Conservation (phyloP, 1,140 invertebrate species). For the Trichoplusia ni region DNA sequence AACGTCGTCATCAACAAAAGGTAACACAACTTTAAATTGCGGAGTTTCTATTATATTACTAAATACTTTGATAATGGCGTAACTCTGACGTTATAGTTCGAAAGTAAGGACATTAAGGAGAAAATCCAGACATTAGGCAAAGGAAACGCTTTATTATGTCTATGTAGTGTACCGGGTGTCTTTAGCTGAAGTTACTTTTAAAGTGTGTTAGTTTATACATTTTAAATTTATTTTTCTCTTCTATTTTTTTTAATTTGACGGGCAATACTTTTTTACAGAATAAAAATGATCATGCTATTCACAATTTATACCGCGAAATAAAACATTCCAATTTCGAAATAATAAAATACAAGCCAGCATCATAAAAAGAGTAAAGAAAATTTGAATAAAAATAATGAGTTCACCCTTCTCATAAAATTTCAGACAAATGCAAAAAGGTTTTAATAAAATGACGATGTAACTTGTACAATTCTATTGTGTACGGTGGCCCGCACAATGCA, state of each 20-base stretch:
- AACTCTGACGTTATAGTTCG: neutral
- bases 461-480: neutral
- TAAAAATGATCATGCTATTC: too few species aligned
- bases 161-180: neutral
- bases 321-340: too few species aligned
- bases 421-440: neutral
- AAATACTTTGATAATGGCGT: neutral
- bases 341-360: too few species aligned
- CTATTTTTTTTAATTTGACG: too few species aligned
- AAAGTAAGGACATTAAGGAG: neutral
- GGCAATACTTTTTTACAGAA: too few species aligned
- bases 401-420: neutral
- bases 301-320: too few species aligned
- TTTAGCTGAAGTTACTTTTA: too few species aligned
- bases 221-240: too few species aligned
- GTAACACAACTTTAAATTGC: neutral
- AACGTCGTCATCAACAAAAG: too few species aligned
- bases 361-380: neutral
- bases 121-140: constrained; percentile 11
- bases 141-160: neutral
- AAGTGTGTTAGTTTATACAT: too few species aligned
- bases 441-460: constrained; percentile 8
- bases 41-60: neutral
- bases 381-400: too few species aligned
- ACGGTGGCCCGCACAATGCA: neutral